These are phyloP conservation scores for Metalampra italica DNA, from an alignment of 2,888 invertebrate species.

Conservation along the genomic window DNA sequence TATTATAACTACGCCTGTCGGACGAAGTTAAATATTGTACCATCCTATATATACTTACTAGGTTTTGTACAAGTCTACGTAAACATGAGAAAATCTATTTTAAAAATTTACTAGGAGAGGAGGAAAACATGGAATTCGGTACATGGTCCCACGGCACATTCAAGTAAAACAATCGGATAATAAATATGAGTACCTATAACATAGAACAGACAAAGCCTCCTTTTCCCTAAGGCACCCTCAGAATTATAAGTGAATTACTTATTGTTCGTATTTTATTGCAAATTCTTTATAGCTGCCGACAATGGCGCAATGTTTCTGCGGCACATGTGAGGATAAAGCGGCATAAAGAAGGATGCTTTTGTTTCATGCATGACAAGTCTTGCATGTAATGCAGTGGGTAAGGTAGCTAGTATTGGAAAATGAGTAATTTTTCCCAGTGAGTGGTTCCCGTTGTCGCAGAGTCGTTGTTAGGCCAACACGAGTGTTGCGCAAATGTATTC, in stretches of 20 bases:
- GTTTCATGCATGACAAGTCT: slow-evolving; percentile 34
- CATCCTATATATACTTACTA: too few relatives aligned
- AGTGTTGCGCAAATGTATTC: slow-evolving; percentile 78
- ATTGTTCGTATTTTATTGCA: slow-evolving; percentile 52
- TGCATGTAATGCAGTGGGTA: slow-evolving; percentile 15
- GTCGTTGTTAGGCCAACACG: slow-evolving; percentile 72
- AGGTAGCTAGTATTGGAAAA: slow-evolving; percentile 45
- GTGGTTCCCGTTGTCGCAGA: slow-evolving; percentile 64
- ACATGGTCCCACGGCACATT: not conserved
- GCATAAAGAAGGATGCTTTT: slow-evolving; percentile 33
- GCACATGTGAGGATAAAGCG: slow-evolving; percentile 16
- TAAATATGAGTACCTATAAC: slow-evolving; percentile 16
- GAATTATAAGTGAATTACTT: slow-evolving; percentile 44
- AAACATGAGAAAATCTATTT: too few relatives aligned
- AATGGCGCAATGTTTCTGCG: slow-evolving; percentile 21
- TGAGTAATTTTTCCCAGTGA: slow-evolving; percentile 68
- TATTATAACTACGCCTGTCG: too few relatives aligned
- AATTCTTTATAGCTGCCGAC: slow-evolving; percentile 35
- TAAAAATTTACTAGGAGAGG: not conserved
- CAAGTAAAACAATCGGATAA: slow-evolving; percentile 33
- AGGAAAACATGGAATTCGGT: not conserved
- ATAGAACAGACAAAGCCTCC: slow-evolving; percentile 25
- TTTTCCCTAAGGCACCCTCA: slow-evolving; percentile 48
- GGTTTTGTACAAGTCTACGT: too few relatives aligned
- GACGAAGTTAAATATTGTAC: too few relatives aligned